These are phyloP conservation scores for Athripsodes cinereus DNA, from an alignment of 2,888 invertebrate genomes.

Conservation along the genomic window DNA sequence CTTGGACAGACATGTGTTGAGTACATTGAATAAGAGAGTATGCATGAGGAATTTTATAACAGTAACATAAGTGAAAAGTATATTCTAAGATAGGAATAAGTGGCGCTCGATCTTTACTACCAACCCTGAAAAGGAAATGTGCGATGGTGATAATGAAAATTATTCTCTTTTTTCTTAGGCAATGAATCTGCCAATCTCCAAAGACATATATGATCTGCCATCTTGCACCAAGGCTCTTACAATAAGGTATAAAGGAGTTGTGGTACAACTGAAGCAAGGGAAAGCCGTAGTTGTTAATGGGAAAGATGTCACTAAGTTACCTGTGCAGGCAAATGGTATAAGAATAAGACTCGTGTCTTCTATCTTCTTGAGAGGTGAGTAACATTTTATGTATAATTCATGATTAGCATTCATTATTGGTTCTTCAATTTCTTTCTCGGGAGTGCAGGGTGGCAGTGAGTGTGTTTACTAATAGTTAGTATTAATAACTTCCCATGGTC, in stretches of 20 bases:
- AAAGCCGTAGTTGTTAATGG: conserved; percentile 64
- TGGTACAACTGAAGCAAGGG: conserved; percentile 70
- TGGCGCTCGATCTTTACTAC: no score
- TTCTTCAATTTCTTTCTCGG: background rate
- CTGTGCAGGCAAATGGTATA: conserved; percentile 55
- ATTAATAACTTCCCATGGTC: background rate
- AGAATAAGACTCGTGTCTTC: conserved; percentile 72
- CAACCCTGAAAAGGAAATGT: no score
- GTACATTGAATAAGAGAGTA: no score
- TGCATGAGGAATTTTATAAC: no score
- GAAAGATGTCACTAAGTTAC: conserved; percentile 59
- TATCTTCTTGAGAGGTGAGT: conserved; percentile 59
- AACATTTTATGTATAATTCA: background rate
- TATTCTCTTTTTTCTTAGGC: conserved; percentile 43
- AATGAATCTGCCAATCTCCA: conserved; percentile 56
- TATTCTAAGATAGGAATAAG: no score
- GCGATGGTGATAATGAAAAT: no score
- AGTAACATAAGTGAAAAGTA: no score
- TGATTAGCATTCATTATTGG: background rate
- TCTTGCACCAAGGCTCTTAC: conserved; percentile 80
- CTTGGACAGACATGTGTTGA: no score
- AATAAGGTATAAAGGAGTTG: conserved; percentile 48
- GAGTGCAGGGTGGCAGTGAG: no score
- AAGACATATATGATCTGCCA: conserved; percentile 51
- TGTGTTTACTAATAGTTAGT: background rate